phyloP scores from a whole-genome alignment of 2,888 invertebrate species.

The Euplagia quadripunctaria region DNA sequence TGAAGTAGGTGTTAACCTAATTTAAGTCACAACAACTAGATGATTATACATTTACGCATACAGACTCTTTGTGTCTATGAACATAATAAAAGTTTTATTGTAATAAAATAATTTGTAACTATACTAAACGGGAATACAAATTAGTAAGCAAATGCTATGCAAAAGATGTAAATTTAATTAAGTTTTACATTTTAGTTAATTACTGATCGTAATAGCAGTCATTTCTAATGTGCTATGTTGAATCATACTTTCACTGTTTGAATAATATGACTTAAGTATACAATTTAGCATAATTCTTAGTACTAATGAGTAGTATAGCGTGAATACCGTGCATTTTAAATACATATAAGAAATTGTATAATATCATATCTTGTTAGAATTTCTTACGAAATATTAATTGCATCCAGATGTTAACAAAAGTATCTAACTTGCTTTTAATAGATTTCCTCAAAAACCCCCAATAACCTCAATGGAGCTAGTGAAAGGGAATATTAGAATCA shows the following conservation, averaged over 20 bases:
- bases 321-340: neutral
- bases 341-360: no score
- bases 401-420: no score
- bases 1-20: no score
- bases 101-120: neutral
- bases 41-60: no score
- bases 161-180: conserved; percentile 3
- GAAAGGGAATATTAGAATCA: no score
- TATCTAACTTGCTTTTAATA: no score
- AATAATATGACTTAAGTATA: neutral
- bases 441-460: no score
- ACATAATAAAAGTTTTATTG: neutral
- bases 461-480: no score
- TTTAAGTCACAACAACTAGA: no score
- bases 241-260: conserved; percentile 22
- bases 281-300: neutral
- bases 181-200: conserved; percentile 12
- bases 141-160: neutral
- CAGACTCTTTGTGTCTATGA: no score
- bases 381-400: no score
- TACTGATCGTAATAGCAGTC: conserved; percentile 4
- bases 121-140: neutral
- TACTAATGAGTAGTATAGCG: neutral
- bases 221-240: conserved; percentile 20
- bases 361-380: no score